Base-by-base conservation (phyloP, 1,140 invertebrate genomes). In the Sminthurinus signatus region DNA sequence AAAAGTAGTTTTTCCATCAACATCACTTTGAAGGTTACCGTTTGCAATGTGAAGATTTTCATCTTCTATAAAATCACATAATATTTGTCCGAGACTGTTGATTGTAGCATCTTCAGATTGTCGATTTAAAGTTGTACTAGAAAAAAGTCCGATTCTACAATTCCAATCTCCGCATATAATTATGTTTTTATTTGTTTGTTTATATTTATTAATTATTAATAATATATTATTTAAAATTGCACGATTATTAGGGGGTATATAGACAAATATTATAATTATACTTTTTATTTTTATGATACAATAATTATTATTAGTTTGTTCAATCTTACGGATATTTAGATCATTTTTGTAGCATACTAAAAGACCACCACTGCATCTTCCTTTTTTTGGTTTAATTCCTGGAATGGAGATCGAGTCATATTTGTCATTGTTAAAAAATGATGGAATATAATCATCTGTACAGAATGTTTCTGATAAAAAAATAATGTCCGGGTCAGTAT, bases 261-360 rank as follows among this genome's bases (percentile, higher is more conserved):
- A 55, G 1, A 55, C 31, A 21, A 55, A 36, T 32, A 55, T 39
- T 1, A 55, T 14, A n/a, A 29, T 54, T 1, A 28, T 21, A 0
- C 19, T 19, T 39, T 39, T n/a, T 1, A 19, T 36, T 14, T 39
- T 36, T 31, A 55, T 1, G 12, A 19, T 55, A 21, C 31, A 55
- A 1, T 32, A 8, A 5, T 31, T 3, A 32, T 39, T 5, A 1
- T 2, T 14, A 21, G 31, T 12, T 1, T 36, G 15, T 8, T 12
- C 0, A 21, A 21, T 32, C n/a, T 1, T 39, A 14, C 29, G 25
- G 19, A 55, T 39, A 8, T 12, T 32, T 1, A 55, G 12, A 19
- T 55, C n/a, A 19, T 55, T 31, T 36, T 55, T 55, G 17, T 31
- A 55, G 4, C 52, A 28, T 4, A 55, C 21, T 2, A 55, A 32